Base-by-base conservation (phyloP, 2,888 invertebrate species). In the Anthophora plumipes region DNA sequence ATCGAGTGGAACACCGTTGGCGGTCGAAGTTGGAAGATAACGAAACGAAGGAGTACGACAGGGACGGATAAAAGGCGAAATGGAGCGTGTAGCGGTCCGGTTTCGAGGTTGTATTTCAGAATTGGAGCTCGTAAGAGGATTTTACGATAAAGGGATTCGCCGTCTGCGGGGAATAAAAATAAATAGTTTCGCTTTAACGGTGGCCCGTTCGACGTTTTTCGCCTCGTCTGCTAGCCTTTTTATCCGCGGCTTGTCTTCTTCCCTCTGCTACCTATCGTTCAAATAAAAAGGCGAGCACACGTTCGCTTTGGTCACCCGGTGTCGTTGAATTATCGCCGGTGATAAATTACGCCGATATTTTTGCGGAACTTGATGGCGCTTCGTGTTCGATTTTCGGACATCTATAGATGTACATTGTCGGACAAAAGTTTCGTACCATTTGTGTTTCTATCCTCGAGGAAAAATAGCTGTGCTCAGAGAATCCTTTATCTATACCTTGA, bases 61-160 rank as follows among this genome's bases (percentile, higher is more conserved):
- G 46, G 12, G 67, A n/a, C n/a, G n/a, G 25, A 72, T 68, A 63
- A 67, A 68, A 48, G 68, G 17, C 37, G 71, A 68, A 77, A 77
- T 25, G 52, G 48, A 67, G 69, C 63, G 73, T 64, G 75, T 46
- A 31, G 20, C 54, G 71, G 57, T 70, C 69, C 57, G 63, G 41
- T 68, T 69, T 78, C 54, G 39, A 41, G 55, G 46, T 55, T 61
- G 80, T 79, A 79, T 79, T 73, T 52, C 54, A 73, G 60, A 79
- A 70, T 60, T 54, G 69, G 12, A 55, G 41, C 69, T n/a, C 55
- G 70, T 80, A 79, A 81, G 80, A 81, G 80, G 80, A 80, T 80
- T 80, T 55, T 17, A 31, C 55, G 80, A 81, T 79, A 73, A 81
- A 80, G 22, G 80, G 80, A 80, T 81, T 67, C 74, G 60, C 66